Evolutionary conservation across 2,888 invertebrate species (phyloP).

Genomic region (Drosophila anomalipes): DNA sequence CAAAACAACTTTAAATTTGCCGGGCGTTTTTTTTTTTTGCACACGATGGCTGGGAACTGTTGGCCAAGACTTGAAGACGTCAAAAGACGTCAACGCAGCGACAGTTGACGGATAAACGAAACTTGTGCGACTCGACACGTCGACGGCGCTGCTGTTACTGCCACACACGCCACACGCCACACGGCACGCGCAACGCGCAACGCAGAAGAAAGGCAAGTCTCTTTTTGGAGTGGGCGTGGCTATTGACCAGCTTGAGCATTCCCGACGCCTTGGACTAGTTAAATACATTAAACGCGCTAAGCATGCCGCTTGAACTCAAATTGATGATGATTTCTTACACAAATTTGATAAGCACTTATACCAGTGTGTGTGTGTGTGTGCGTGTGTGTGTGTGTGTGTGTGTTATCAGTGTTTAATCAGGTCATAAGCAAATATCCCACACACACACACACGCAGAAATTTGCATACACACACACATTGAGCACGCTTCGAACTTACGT

Average conservation of each 20-base stretch:
- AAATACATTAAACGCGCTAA: conserved; percentile 13
- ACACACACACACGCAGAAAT: not conserved
- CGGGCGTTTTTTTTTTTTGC: not conserved
- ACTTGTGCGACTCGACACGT: conserved; percentile 73
- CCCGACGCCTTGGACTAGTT: conserved; percentile 16
- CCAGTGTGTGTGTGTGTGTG: not conserved
- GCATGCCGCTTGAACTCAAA: conserved; percentile 32
- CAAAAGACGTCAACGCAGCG: conserved; percentile 9
- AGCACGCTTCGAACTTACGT: conserved; percentile 14
- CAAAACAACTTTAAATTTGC: not conserved
- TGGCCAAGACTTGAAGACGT: conserved; percentile 8
- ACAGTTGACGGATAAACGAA: conserved; percentile 54
- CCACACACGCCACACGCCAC: conserved; percentile 49
- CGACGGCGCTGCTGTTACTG: conserved; percentile 74
- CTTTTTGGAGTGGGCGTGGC: not conserved
- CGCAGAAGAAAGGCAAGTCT: conserved; percentile 2
- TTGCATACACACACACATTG: not conserved
- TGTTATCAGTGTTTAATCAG: conserved; percentile 26
- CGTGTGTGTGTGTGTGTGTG: not conserved
- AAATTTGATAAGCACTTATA: conserved; percentile 7
- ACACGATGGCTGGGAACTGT: not conserved
- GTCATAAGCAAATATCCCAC: conserved; percentile 19
- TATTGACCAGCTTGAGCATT: conserved; percentile 2
- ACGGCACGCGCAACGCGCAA: conserved; percentile 43
- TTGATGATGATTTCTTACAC: conserved; percentile 30